Evolutionary conservation across 1,140 invertebrate genomes (phyloP).

Genomic region (Caenorhabditis latens): DNA sequence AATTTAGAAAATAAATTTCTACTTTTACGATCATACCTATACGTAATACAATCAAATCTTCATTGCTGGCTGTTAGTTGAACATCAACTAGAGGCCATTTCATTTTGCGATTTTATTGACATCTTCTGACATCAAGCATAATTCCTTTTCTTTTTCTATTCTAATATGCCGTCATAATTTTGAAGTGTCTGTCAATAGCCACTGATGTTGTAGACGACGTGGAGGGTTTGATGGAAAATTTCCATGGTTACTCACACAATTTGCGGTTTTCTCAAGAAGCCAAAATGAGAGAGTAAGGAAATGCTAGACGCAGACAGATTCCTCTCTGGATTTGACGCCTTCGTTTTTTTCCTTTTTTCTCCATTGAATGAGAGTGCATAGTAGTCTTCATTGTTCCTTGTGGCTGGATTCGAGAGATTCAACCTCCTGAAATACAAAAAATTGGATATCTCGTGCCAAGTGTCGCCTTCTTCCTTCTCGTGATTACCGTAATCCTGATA

Average conservation of each 20-base stretch:
- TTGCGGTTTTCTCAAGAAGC: slow-evolving; percentile 34
- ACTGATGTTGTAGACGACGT: not conserved
- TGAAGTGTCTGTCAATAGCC: not conserved
- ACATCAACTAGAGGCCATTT: too few relatives aligned
- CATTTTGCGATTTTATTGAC: too few relatives aligned
- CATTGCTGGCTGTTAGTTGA: too few relatives aligned
- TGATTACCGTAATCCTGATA: not conserved
- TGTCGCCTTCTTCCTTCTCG: not conserved
- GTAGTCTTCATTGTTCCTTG: not conserved
- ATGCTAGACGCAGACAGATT: slow-evolving; percentile 11
- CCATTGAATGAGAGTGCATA: not conserved
- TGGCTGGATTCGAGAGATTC: not conserved
- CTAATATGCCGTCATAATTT: not conserved
- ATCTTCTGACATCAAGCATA: too few relatives aligned
- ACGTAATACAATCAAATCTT: too few relatives aligned
- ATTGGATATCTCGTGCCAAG: slow-evolving; percentile 2
- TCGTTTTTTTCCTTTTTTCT: not conserved
- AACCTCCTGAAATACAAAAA: not conserved
- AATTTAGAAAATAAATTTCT: too few relatives aligned
- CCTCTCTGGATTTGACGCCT: slow-evolving; percentile 39
- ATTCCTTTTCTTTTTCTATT: too few relatives aligned
- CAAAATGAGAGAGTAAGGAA: not conserved
- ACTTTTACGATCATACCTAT: too few relatives aligned
- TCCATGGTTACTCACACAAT: slow-evolving; percentile 53
- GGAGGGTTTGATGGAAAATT: slow-evolving; percentile 32